Evolutionary conservation across 2,888 invertebrate species (phyloP).

Genomic region (Oscheius sp.): DNA sequence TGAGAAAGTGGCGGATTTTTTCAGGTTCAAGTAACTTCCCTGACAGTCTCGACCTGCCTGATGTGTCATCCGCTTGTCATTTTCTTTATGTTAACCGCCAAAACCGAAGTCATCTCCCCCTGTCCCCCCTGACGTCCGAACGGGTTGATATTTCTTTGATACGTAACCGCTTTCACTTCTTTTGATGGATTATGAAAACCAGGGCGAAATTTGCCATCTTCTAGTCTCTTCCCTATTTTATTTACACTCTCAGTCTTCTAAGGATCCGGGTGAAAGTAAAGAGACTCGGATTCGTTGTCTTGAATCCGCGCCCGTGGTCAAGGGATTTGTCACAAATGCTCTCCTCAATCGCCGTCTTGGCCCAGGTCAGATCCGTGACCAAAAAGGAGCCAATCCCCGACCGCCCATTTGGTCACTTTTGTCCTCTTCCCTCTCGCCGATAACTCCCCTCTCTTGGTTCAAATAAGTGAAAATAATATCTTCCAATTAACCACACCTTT

Average conservation of each 20-base stretch:
- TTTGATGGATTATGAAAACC: slow-evolving; percentile 2
- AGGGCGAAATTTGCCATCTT: slow-evolving; percentile 1
- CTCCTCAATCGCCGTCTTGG: slow-evolving; percentile 30
- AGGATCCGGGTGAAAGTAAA: slow-evolving; percentile 25
- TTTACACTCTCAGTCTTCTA: too few species aligned
- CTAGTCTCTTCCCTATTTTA: background rate
- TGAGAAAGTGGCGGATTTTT: too few species aligned
- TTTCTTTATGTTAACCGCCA: too few species aligned
- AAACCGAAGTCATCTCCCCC: too few species aligned
- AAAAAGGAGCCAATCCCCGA: slow-evolving; percentile 13
- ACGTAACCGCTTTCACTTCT: background rate
- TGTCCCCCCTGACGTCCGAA: background rate
- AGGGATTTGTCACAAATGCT: slow-evolving; percentile 35
- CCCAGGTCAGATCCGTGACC: slow-evolving; percentile 13
- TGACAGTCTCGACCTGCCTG: too few species aligned
- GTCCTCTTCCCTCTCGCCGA: background rate
- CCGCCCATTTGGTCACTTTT: slow-evolving; percentile 4
- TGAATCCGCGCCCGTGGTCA: slow-evolving; percentile 3
- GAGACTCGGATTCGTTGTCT: slow-evolving; percentile 4
- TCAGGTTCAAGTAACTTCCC: too few species aligned
- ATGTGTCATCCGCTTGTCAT: too few species aligned
- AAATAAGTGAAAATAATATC: background rate
- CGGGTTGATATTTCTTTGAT: slow-evolving; percentile 3
- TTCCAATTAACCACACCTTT: slow-evolving; percentile 28
- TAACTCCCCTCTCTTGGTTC: background rate